Evolutionary conservation across 1,140 invertebrate species (phyloP), one percentile per base, ranked within the genome.

Genomic region (Drosophila ercepeae): DNA sequence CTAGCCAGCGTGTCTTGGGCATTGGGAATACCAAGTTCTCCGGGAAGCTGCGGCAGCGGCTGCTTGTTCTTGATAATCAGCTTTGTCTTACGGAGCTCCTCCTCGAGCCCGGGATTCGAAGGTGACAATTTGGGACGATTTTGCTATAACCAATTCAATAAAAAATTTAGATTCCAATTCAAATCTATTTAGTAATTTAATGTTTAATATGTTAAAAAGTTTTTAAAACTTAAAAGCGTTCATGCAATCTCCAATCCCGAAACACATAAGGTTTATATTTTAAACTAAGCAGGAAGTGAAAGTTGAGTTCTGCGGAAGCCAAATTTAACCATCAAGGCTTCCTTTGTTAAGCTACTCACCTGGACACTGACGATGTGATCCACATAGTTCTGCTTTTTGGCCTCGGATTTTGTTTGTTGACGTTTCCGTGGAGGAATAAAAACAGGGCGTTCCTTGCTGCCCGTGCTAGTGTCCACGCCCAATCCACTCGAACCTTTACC

Each of bases 281-380:
- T n/a, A n/a, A n/a, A n/a, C n/a, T n/a, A n/a, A n/a, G n/a, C n/a
- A n/a, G n/a, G n/a, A n/a, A n/a, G n/a, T n/a, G n/a, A n/a, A n/a
- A n/a, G n/a, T n/a, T n/a, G n/a, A n/a, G n/a, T n/a, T n/a, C n/a
- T n/a, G n/a, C n/a, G n/a, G n/a, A n/a, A n/a, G n/a, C n/a, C n/a
- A n/a, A n/a, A n/a, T n/a, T n/a, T n/a, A n/a, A n/a, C n/a, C n/a
- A n/a, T n/a, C n/a, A n/a, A n/a, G n/a, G n/a, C n/a, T n/a, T n/a
- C n/a, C n/a, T n/a, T n/a, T n/a, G n/a, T n/a, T n/a, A n/a, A n/a
- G n/a, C n/a, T n/a, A n/a, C 61, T 63, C 29, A 94, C 93, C 92
- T 94, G 93, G 46, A 93, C 92, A 78, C 91, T 92, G 55, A 94
- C 93, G 61, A 94, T 93, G 65, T 94, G 93, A 70, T 94, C 93